Evolutionary conservation across 2,888 invertebrate species (phyloP).

Genomic region (Linyphia triangularis): DNA sequence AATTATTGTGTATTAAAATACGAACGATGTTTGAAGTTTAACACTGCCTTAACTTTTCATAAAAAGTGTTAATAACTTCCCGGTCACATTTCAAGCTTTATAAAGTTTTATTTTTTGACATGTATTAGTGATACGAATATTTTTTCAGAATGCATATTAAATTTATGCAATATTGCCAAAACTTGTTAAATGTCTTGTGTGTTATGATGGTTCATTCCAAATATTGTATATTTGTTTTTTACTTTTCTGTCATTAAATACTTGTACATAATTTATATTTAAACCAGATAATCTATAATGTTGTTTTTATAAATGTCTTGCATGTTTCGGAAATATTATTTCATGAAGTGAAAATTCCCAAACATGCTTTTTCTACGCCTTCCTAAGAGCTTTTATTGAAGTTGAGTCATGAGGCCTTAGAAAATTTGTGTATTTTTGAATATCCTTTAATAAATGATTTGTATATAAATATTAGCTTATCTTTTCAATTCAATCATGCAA

Average conservation of each 20-base stretch:
- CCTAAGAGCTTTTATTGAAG: neutral
- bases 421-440: neutral
- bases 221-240: neutral
- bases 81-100: too few relatives aligned
- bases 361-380: neutral
- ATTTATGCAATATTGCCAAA: neutral
- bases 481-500: too few relatives aligned
- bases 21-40: too few relatives aligned
- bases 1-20: too few relatives aligned
- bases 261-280: neutral
- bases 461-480: neutral
- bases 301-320: neutral
- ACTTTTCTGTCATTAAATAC: neutral
- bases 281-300: neutral
- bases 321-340: neutral
- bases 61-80: too few relatives aligned
- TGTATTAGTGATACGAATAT: too few relatives aligned
- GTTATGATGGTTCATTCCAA: neutral
- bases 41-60: too few relatives aligned
- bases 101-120: neutral
- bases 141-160: neutral
- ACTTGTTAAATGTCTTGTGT: neutral
- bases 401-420: conserved; percentile 3
- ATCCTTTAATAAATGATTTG: neutral
- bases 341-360: neutral